Conservation (phyloP, 1,140 invertebrate species). For the Temnothorax curvispinosus region DNA sequence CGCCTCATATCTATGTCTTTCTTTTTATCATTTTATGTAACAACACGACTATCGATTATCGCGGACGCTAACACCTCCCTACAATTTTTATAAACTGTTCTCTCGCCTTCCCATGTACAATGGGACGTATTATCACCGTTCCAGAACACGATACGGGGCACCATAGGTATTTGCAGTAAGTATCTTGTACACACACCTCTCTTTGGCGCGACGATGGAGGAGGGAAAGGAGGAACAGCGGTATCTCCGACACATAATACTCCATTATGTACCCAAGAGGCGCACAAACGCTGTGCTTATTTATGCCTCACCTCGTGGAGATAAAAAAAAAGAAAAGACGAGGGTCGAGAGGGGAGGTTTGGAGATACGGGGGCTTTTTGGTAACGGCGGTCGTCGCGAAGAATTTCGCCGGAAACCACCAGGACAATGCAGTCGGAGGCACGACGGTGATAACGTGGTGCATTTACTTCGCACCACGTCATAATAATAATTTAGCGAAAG, state of each 20-base stretch:
- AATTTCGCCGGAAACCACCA: conserved; percentile 48
- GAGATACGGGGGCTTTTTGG: conserved; percentile 66
- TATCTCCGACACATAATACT: conserved; percentile 80
- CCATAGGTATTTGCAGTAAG: conserved; percentile 81
- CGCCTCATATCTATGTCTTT: neutral
- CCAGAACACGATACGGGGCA: conserved; percentile 73
- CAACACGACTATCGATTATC: conserved; percentile 43
- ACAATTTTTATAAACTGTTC: conserved; percentile 71
- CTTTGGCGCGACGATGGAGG: conserved; percentile 15
- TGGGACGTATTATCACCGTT: conserved; percentile 76
- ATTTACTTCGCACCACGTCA: neutral
- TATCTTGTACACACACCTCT: conserved; percentile 80
- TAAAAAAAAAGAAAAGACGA: conserved; percentile 72
- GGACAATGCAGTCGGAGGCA: conserved; percentile 44
- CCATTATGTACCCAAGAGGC: conserved; percentile 80
- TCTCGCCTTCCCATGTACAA: conserved; percentile 70
- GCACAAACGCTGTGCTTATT: conserved; percentile 80
- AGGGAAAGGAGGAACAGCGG: conserved; percentile 57
- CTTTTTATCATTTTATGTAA: conserved; percentile 37
- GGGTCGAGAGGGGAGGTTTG: neutral
- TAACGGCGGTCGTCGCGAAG: conserved; percentile 47
- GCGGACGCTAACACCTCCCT: conserved; percentile 1
- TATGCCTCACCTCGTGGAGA: conserved; percentile 77
- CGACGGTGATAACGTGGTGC: conserved; percentile 21
- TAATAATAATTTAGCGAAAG: conserved; percentile 13